These are phyloP conservation scores for Tiliacea aurago DNA, from an alignment of 2,888 invertebrate species.

Conservation along the genomic window DNA sequence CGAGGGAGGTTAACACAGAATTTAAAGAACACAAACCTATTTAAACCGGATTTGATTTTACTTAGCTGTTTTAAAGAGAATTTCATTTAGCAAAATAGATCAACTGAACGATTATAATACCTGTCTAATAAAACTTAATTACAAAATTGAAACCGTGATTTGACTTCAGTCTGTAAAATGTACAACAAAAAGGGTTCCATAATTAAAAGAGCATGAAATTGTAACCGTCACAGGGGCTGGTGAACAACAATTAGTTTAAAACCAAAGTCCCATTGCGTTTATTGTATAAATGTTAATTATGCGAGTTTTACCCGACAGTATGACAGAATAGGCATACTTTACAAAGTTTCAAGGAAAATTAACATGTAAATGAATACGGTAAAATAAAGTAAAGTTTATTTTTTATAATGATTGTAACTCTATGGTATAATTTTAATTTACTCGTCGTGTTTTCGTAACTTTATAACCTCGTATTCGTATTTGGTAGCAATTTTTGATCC, in stretches of 20 bases:
- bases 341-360: conserved; percentile 39
- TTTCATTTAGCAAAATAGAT: conserved; percentile 7
- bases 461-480: background rate
- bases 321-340: conserved; percentile 44
- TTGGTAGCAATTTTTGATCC: conserved; percentile 9
- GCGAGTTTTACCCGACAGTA: conserved; percentile 41
- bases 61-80: background rate
- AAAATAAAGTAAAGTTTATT: conserved; percentile 11
- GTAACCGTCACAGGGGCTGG: conserved; percentile 69
- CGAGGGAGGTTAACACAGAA: background rate
- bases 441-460: conserved; percentile 8
- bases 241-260: conserved; percentile 73
- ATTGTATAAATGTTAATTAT: conserved; percentile 71
- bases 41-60: background rate
- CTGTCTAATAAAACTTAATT: conserved; percentile 40
- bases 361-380: conserved; percentile 35
- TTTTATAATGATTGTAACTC: conserved; percentile 25
- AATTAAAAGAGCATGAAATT: conserved; percentile 76
- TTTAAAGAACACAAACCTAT: background rate
- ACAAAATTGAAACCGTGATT: conserved; percentile 33
- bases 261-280: conserved; percentile 71
- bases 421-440: conserved; percentile 17
- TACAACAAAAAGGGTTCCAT: conserved; percentile 65
- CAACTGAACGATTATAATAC: background rate
- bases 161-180: conserved; percentile 49